These are phyloP conservation scores for Diaperis boleti DNA, from an alignment of 2,888 invertebrate species.

Conservation along the genomic window DNA sequence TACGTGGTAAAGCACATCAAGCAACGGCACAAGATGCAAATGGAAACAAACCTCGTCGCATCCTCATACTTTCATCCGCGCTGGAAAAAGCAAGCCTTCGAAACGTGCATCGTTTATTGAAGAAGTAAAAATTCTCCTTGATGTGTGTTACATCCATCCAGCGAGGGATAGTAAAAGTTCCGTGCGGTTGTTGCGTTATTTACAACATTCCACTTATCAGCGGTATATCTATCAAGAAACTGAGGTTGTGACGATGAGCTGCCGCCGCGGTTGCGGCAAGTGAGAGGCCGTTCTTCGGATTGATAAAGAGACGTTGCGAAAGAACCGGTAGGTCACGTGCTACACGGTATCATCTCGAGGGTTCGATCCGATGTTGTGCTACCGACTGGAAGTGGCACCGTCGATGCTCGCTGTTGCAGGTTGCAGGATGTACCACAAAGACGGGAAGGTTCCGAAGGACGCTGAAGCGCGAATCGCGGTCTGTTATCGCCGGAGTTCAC, in stretches of 20 bases:
- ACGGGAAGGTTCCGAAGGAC: too few species aligned
- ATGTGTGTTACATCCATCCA: constrained; percentile 30
- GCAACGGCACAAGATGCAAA: too few species aligned
- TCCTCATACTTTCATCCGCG: constrained; percentile 32
- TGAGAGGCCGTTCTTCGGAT: constrained; percentile 34
- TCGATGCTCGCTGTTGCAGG: neutral
- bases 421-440: too few species aligned
- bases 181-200: constrained; percentile 36
- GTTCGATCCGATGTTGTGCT: constrained; percentile 16
- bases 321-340: constrained; percentile 37
- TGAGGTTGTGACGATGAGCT: constrained; percentile 41
- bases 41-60: constrained; percentile 34
- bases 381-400: constrained; percentile 5
- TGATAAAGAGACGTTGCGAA: constrained; percentile 38
- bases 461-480: too few species aligned
- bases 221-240: constrained; percentile 40
- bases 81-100: constrained; percentile 3
- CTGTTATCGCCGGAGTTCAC: too few species aligned
- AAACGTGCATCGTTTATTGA: constrained; percentile 30
- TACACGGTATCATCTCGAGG: constrained; percentile 29
- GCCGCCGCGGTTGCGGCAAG: constrained; percentile 37
- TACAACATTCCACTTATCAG: constrained; percentile 41
- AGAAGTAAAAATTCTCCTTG: constrained; percentile 25
- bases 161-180: constrained; percentile 38
- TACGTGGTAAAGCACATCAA: too few species aligned